Base-by-base conservation (phyloP, 2,888 invertebrate species). In the Neoscelio sp. region DNA sequence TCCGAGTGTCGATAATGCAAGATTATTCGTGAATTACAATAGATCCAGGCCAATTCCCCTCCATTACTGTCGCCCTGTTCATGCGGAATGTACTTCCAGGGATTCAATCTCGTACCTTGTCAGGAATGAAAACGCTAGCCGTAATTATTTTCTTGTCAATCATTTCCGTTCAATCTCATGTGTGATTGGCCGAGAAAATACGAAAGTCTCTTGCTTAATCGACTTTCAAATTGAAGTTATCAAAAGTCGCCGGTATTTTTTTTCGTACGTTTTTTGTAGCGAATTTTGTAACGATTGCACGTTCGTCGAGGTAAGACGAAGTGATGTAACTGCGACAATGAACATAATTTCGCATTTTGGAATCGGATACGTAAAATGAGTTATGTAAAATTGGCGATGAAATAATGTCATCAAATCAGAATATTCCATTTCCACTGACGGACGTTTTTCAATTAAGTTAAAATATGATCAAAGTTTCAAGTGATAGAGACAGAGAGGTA, bases 21-120 rank as follows among this genome's bases (percentile, higher is more conserved):
- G 80, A 77, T 80, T 80, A 80, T 80, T 76, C 80, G 76, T 62
- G 80, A 80, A 80, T 76, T 76, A 67, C 80, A 80, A 80, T 73
- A 76, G 76, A 76, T 80, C 80, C 76, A 62, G 54, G 65, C 71
- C 71, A 65, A 79, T 79, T 60, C 79, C 71, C 79, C 79, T 75
- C 79, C 54, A 79, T 79, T 79, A 75, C 70, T 70, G 75, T 75
- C 70, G 46, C 48, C 70, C 65, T 54, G 77, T 65, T 70, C 77
- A 71, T 71, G 70, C 76, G 70, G 76, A 78, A 78, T 73, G 52
- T 73, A 68, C 78, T 75, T 65, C 52, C 60, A 60, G 70, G 65
- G 75, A 79, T 79, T 79, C 79, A 75, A 75, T 79, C 79, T 75
- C 79, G 65, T 75, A 54, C 60, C 56, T 79, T 67, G 71, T 71